Evolutionary conservation across 2,113 vertebrate species (phyloP), one percentile per base, ranked within the genome.

Genomic region (Gnathonemus echidnorhynchus): DNA sequence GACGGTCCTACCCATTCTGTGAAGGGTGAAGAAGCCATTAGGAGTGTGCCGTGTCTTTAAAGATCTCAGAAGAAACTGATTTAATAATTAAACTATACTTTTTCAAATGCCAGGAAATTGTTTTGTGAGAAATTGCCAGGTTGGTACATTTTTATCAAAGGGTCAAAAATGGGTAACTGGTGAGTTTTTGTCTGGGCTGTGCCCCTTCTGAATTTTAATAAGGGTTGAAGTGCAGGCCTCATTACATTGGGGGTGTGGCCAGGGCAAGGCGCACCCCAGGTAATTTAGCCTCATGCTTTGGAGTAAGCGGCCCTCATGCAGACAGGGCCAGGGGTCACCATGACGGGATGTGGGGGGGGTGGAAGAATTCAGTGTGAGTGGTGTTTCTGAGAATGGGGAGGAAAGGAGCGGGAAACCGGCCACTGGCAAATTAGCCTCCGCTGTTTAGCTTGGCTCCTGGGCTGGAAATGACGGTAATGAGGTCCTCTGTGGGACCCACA

Each of bases 341-440:
- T 86, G 45, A 50, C 7, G 9, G 84, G 45, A 5, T 19, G 49
- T 52, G 56, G 46, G 89, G 86, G 48, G 50, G 80, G 86, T 92
- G 48, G 2, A 45, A 46, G 35, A 10, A 19, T 58, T 88, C 90
- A 48, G 8, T 7, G 86, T 84, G 90, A 85, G 90, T 45, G n/a
- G 92, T 92, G 91, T 93, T 95, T 96, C 95, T 94, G 95, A 95
- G 96, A 96, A 96, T 95, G 95, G 96, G 95, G 92, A 92, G 91
- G 95, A 96, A 96, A 94, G 94, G 93, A 96, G 93, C 95, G 96
- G 96, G 95, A 97, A 97, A 48, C 97, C 96, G 95, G 95, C 96
- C 97, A 97, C 97, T 97, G 97, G 96, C 95, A 96, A 98, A 97
- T 97, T 97, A 97, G 95, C 95, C 91, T 95, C 95, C 94, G 95